Percentiles rank a stretch among this genome's conserved stretches.
Conservation (phyloP, 2,113 vertebrate species). For the Gopherus evgoodei region DNA sequence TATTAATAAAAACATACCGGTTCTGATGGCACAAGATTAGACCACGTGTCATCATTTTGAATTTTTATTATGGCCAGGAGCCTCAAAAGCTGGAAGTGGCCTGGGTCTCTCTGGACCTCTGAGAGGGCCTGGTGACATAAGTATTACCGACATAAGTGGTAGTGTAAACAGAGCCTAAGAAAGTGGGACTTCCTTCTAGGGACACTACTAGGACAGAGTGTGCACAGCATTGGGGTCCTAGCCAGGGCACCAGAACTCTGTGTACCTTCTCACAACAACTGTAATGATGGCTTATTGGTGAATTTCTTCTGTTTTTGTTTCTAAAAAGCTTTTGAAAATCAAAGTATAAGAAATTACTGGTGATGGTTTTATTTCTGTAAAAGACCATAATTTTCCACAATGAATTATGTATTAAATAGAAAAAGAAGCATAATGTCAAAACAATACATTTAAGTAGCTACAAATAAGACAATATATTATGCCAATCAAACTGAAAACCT, state of each 20-base stretch:
- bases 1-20: no score
- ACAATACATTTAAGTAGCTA: neutral
- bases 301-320: accelerated
- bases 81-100: no score
- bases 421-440: neutral
- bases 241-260: neutral
- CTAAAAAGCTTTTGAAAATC: accelerated
- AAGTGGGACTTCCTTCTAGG: neutral
- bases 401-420: neutral
- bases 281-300: neutral
- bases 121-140: no score
- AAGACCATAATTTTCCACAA: neutral
- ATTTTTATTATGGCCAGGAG: no score
- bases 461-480: neutral
- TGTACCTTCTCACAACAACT: neutral
- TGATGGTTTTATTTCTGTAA: neutral
- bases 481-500: neutral
- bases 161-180: neutral
- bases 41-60: no score
- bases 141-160: no score
- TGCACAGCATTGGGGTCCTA: neutral
- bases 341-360: neutral
- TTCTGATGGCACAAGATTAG: no score
- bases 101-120: no score
- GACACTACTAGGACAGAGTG: neutral